Evolutionary conservation across 37 sponge, comb jelly and placozoan species (phyloP).

Genomic region (Bolinopsis microptera): DNA sequence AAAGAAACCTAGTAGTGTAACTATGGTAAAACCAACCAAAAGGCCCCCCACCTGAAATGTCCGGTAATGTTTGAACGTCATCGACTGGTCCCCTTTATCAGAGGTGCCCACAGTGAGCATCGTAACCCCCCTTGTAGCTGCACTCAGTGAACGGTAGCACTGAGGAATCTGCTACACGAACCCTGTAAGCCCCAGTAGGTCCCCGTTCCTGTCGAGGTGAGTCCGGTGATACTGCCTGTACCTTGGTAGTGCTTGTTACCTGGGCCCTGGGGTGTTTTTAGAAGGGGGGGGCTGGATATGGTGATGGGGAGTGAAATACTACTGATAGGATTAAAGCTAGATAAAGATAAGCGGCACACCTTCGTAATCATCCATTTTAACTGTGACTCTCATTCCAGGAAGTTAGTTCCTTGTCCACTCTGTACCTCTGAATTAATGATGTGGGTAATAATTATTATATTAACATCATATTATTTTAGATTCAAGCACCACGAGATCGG

Average conservation of each 20-base stretch:
- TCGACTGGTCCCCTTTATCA: slow-evolving; percentile 85
- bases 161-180: slow-evolving; percentile 78
- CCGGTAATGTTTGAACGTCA: too few relatives aligned
- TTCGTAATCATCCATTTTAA: slow-evolving; percentile 71
- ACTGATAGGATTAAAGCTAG: too few relatives aligned
- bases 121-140: slow-evolving; percentile 83
- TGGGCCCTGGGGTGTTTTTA: too few relatives aligned
- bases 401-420: slow-evolving; percentile 76
- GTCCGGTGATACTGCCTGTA: slow-evolving; percentile 83
- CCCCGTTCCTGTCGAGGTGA: slow-evolving; percentile 76
- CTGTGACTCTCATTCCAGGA: slow-evolving; percentile 84
- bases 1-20: too few relatives aligned
- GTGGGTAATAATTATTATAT: not conserved
- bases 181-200: slow-evolving; percentile 93
- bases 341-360: too few relatives aligned
- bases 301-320: too few relatives aligned
- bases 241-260: too few relatives aligned
- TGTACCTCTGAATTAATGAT: slow-evolving; percentile 69
- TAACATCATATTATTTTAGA: not conserved
- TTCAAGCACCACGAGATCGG: too few relatives aligned
- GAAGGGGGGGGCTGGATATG: too few relatives aligned
- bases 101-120: slow-evolving; percentile 92
- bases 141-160: slow-evolving; percentile 82
- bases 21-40: too few relatives aligned
- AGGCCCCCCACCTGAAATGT: too few relatives aligned